Evolutionary conservation across 2,888 invertebrate species (phyloP), one percentile per base, ranked within the genome.

Genomic region (Malthinus seriepunctatus): DNA sequence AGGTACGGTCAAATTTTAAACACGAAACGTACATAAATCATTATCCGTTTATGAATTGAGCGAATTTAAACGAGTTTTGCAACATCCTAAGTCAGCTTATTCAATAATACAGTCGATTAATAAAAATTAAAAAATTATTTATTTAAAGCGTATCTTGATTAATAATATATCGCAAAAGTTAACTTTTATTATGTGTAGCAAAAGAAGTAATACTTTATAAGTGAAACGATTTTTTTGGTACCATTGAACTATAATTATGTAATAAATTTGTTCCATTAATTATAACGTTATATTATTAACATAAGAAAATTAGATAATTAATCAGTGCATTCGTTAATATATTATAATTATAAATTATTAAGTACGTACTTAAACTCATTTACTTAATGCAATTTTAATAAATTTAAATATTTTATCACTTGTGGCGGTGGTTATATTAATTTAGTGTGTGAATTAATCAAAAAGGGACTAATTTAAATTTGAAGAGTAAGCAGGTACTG

Each of bases 271-370:
- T 12, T 49, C 44, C 38, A 58, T 58, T 58, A 58, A 58, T 58
- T 58, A 58, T 39, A 34, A 38, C 34, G 32, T 42, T 31, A 23
- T 37, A 47, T 34, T 45, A 58, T 58, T 58, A 58, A 45, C 58
- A 58, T 58, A 53, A 53, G 37, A 54, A 58, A 54, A 58, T 58
- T 58, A 49, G 38, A 42, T 58, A 53, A 58, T 58, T 58, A 53
- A 58, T 58, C 50, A 53, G 37, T 42, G 23, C 23, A 23, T 23
- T 23, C 23, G 23, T 23, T 23, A 23, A 2, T 23, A 23, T 23
- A 23, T 23, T 23, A 23, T 23, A 23, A 23, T 23, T 23, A 23
- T 23, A 23, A 23, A 23, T 23, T 23, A 23, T 23, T 23, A 23
- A 5, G 23, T 23, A 23, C 23, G 23, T 23, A 23, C 23, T 23